Evolutionary conservation across 2,113 vertebrate genomes (phyloP).

Genomic region (Ophiodon elongatus): DNA sequence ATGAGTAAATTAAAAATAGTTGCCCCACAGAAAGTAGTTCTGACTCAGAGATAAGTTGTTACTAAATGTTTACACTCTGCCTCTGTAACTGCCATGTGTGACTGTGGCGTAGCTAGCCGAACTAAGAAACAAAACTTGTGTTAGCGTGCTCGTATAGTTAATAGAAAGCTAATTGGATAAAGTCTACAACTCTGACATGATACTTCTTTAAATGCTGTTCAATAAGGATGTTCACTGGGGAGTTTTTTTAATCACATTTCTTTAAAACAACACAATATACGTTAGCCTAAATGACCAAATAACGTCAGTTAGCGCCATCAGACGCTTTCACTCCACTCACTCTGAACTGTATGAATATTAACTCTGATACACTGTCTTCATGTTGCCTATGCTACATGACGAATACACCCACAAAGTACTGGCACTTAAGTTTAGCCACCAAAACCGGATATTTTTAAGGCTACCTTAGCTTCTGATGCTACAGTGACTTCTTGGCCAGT

Average conservation of each 20-base stretch:
- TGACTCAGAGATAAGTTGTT: not conserved
- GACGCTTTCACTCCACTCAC: too few species aligned
- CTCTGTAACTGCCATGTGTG: too few species aligned
- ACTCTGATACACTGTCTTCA: too few species aligned
- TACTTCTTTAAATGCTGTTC: not conserved
- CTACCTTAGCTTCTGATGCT: too few species aligned
- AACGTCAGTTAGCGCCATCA: too few species aligned
- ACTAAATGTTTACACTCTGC: not conserved
- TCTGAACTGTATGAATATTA: too few species aligned
- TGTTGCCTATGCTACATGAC: too few species aligned
- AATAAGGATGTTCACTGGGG: not conserved
- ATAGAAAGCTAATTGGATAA: not conserved
- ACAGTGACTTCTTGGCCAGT: too few species aligned
- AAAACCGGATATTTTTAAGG: too few species aligned
- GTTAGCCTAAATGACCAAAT: too few species aligned
- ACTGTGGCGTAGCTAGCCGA: not conserved
- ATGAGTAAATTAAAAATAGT: not conserved
- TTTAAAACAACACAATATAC: not conserved
- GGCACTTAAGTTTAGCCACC: too few species aligned
- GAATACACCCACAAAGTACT: too few species aligned
- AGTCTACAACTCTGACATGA: not conserved
- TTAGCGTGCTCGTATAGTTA: not conserved
- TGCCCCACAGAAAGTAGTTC: not conserved
- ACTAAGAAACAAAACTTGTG: not conserved
- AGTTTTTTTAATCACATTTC: not conserved